Evolutionary conservation across 37 sponge, comb jelly and placozoan genomes (phyloP), one percentile per base, ranked within the genome.

Genomic region (Chondrilla cf. caribensis): DNA sequence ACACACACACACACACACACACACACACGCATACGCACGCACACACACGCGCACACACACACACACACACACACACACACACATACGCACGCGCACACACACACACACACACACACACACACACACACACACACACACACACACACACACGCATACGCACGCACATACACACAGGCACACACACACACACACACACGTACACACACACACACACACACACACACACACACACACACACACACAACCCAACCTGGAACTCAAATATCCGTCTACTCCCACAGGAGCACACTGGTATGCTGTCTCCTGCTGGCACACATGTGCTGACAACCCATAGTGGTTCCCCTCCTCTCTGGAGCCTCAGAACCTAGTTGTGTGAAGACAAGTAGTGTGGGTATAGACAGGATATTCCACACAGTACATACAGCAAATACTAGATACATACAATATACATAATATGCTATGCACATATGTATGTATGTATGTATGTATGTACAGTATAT

Each of bases 241-340:
- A 62, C 37, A 39, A 29, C 39, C 80, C 51, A 36, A 95, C 95
- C 85, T 95, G 95, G 29, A 95, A 89, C 68, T 95, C 95, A 82
- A 95, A 95, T 2, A 33, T 54, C 39, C 95, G 66, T 5, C 77
- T 47, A 24, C 84, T 59, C 47, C 93, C 93, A 89, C 95, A 94
- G 28, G 18, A 33, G 67, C 95, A 95, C 25, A 41, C 58, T 15
- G 95, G 93, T 32, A 94, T 81, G 32, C 83, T 87, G 15, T 25
- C 25, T 0, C 58, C 70, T 26, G 19, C 29, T 21, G 84, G 80
- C 1, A 38, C 42, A 33, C 71, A 40, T 15, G 85, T 70, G n/a
- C 32, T 36, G 18, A 87, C 79, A 17, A 92, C 85, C 76, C 86
- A 81, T 68, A 95, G 81, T 54, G 93, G 90, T 32, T 72, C 60